A percentile compares a stretch with the other conserved stretches of the same genome.
These are phyloP conservation scores for Leptopilina boulardi DNA, from an alignment of 1,140 invertebrate genomes.

Conservation along the genomic window DNA sequence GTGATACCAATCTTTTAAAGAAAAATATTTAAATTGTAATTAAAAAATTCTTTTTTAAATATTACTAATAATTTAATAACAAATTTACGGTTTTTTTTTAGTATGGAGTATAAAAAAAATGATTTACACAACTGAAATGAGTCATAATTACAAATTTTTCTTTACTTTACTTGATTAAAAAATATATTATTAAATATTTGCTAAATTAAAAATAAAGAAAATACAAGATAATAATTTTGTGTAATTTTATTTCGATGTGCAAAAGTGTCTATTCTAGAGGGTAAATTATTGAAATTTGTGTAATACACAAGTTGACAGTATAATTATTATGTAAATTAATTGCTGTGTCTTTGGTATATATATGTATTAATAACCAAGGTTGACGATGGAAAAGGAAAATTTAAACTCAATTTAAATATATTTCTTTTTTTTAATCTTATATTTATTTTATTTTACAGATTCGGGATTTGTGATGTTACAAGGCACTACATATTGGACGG, in stretches of 20 bases:
- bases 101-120: not conserved
- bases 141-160: not conserved
- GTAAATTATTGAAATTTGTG: not conserved
- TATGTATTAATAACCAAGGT: not conserved
- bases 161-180: not conserved
- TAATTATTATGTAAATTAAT: slow-evolving; percentile 24
- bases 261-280: not conserved
- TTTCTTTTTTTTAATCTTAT: too few relatives aligned
- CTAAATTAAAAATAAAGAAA: not conserved
- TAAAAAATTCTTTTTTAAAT: too few relatives aligned
- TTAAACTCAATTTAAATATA: not conserved
- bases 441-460: slow-evolving; percentile 77
- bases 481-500: slow-evolving; percentile 96
- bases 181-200: not conserved
- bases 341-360: not conserved
- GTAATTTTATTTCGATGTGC: not conserved
- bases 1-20: too few relatives aligned
- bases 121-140: not conserved
- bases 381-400: not conserved
- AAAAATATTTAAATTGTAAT: too few relatives aligned
- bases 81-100: too few relatives aligned
- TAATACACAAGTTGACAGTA: not conserved
- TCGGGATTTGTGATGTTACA: slow-evolving; percentile 93
- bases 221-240: not conserved
- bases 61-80: too few relatives aligned